A percentile compares a stretch with the other conserved stretches of the same genome.
Conservation (phyloP, 2,888 invertebrate species). For the Eristalis intricaria region DNA sequence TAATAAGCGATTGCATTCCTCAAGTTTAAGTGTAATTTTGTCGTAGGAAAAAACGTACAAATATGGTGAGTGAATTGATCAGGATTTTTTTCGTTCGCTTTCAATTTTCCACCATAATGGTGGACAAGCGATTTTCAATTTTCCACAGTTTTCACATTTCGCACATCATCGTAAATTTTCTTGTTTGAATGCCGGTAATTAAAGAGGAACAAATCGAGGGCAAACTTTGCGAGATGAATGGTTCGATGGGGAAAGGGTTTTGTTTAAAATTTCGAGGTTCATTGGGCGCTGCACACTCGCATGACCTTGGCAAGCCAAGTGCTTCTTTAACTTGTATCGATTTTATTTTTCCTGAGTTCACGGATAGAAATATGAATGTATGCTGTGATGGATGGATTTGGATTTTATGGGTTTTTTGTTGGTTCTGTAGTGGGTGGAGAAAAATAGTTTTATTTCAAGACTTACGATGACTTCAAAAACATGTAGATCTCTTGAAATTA, state of each 20-base stretch:
- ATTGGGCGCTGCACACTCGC: conserved; percentile 4
- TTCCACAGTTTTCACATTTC: neutral
- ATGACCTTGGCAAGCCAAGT: conserved; percentile 50
- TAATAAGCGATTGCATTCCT: conserved; percentile 7
- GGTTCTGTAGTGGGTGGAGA: neutral
- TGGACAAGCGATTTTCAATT: conserved; percentile 6
- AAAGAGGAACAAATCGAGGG: neutral
- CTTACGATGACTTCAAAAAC: neutral
- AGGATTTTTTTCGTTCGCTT: neutral
- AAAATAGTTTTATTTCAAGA: neutral
- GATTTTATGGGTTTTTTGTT: neutral
- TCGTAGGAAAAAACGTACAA: conserved; percentile 6
- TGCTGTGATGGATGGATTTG: neutral
- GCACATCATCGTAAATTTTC: neutral
- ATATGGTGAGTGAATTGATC: conserved; percentile 51
- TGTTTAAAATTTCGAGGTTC: neutral
- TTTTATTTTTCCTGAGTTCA: conserved; percentile 11
- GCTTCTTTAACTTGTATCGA: conserved; percentile 35
- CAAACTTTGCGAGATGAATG: neutral
- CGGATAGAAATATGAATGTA: neutral
- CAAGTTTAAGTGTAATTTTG: neutral
- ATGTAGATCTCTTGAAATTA: neutral
- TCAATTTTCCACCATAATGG: conserved; percentile 37
- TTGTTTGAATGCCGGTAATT: neutral
- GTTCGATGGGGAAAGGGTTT: neutral